Percentiles rank a stretch among this genome's conserved stretches.
These are phyloP conservation scores for Meandrusa payeni DNA, from an alignment of 2,888 invertebrate genomes.

Conservation along the genomic window DNA sequence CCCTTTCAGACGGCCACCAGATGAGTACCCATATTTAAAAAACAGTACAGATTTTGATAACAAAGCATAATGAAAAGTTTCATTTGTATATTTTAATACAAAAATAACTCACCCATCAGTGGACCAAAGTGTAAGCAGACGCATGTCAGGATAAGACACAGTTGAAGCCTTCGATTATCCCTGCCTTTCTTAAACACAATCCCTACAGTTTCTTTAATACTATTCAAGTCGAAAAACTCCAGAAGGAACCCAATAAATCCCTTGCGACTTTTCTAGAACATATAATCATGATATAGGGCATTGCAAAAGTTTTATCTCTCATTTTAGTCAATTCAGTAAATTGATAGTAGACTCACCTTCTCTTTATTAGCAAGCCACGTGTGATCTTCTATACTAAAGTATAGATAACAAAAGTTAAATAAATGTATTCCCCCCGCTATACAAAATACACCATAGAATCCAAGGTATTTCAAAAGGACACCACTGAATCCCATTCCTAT, in stretches of 20 bases:
- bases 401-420: constrained; percentile 67
- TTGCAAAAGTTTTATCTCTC: too few species aligned
- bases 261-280: constrained; percentile 44
- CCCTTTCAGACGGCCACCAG: too few species aligned
- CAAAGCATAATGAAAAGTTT: too few species aligned
- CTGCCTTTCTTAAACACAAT: constrained; percentile 75
- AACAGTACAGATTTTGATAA: too few species aligned
- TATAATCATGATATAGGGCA: too few species aligned
- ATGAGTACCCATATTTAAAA: too few species aligned
- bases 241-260: constrained; percentile 50
- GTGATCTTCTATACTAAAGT: constrained; percentile 64
- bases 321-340: constrained; percentile 6
- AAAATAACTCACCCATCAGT: constrained; percentile 58
- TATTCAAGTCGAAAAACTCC: constrained; percentile 73
- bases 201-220: constrained; percentile 69
- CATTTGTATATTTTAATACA: constrained; percentile 24
- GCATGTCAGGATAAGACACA: constrained; percentile 57
- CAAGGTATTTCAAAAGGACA: constrained; percentile 56
- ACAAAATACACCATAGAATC: constrained; percentile 78
- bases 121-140: constrained; percentile 66
- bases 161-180: constrained; percentile 59
- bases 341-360: constrained; percentile 55
- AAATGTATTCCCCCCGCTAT: constrained; percentile 62
- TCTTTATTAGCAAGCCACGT: constrained; percentile 63
- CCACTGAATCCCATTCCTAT: constrained; percentile 71